phyloP scores from a whole-genome alignment of 2,888 invertebrate species.

The Megalurothrips usitatus region DNA sequence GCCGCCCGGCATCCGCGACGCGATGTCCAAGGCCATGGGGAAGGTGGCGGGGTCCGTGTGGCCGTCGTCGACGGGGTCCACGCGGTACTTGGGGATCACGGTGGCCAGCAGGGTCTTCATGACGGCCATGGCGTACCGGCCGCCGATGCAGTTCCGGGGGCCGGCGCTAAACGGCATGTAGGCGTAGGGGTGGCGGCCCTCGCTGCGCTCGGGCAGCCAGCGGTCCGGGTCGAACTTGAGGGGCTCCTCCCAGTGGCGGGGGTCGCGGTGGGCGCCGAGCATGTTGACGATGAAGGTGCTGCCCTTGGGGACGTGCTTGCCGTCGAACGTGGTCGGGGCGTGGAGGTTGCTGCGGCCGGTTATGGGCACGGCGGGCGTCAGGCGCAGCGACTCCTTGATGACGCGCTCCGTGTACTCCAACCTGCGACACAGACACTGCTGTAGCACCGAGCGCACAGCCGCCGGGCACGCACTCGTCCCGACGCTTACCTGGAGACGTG shows the following conservation, averaged over 20 bases:
- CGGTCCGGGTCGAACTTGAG: constrained; percentile 49
- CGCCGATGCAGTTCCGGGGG: constrained; percentile 44
- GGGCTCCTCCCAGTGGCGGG: background rate
- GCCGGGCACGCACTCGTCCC: background rate
- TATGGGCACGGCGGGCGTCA: background rate
- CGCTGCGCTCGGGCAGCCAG: constrained; percentile 47
- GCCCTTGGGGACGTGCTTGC: background rate
- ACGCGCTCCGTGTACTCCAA: background rate
- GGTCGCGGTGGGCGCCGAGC: background rate
- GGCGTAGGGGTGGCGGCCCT: constrained; percentile 46
- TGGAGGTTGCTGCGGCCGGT: background rate
- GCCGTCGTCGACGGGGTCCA: background rate
- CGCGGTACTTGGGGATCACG: background rate
- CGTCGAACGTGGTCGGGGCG: background rate
- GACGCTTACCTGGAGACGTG: background rate
- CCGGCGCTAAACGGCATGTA: constrained; percentile 47
- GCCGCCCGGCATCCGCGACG: background rate
- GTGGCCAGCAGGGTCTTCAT: background rate
- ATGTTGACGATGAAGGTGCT: background rate
- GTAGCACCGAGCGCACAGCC: too few species aligned
- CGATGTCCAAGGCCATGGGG: background rate
- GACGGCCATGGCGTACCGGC: background rate
- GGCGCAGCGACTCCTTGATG: background rate
- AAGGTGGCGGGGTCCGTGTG: background rate
- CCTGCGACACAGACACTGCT: background rate